Evolutionary conservation across 2,797 vertebrate genomes (phyloP).

Genomic region (Zalophus californianus): DNA sequence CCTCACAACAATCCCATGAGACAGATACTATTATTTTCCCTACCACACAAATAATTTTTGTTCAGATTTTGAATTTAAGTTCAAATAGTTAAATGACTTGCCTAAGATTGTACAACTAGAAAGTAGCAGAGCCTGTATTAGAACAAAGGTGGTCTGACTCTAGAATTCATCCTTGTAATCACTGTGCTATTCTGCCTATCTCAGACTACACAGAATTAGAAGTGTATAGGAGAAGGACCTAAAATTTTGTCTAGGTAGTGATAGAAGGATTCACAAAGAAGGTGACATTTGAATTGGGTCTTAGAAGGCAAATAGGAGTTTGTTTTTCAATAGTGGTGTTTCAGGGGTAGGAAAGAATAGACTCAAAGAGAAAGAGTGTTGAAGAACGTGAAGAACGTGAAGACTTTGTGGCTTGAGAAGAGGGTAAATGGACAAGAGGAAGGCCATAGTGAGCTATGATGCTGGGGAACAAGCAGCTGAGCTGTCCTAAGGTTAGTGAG

Average conservation of each 20-base stretch:
- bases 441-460: neutral
- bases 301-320: neutral
- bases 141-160: constrained; percentile 12
- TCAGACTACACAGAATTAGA: constrained; percentile 33
- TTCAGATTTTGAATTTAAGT: neutral
- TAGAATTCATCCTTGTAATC: constrained; percentile 33
- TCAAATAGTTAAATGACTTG: constrained; percentile 50
- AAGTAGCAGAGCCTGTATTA: constrained; percentile 28
- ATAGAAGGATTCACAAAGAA: constrained; percentile 26
- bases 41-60: neutral
- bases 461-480: neutral
- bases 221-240: neutral
- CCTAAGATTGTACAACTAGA: neutral
- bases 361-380: constrained; percentile 1
- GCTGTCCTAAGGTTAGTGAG: neutral
- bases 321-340: constrained; percentile 48
- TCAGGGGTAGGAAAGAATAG: neutral
- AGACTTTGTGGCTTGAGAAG: constrained; percentile 15
- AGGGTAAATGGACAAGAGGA: neutral
- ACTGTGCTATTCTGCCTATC: neutral
- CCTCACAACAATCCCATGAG: neutral
- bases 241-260: constrained; percentile 17
- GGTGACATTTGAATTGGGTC: neutral
- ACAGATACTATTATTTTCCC: neutral
- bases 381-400: neutral